These are phyloP conservation scores for Andrena hattorfiana DNA, from an alignment of 2,888 invertebrate species.

Conservation along the genomic window DNA sequence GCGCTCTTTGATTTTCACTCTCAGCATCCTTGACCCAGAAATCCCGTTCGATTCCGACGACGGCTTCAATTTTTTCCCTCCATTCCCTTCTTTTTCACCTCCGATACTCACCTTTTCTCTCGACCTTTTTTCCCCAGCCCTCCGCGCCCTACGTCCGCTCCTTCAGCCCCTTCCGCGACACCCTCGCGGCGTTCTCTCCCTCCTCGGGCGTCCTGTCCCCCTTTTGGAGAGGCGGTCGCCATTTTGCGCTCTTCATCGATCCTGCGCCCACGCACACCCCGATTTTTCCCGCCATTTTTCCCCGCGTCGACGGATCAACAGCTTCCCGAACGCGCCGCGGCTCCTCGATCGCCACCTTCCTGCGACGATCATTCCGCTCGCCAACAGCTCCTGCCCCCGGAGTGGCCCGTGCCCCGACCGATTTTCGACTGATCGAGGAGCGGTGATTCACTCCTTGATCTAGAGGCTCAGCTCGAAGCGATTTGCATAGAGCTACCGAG, in stretches of 20 bases:
- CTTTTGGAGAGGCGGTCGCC: slow-evolving; percentile 73
- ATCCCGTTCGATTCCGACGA: slow-evolving; percentile 72
- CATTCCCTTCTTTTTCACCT: slow-evolving; percentile 48
- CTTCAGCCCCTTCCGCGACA: slow-evolving; percentile 60
- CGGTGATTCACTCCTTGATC: slow-evolving; percentile 50
- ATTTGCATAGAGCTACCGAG: slow-evolving; percentile 84
- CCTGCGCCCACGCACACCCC: slow-evolving; percentile 80
- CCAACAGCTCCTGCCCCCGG: neutral
- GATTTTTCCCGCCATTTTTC: slow-evolving; percentile 81
- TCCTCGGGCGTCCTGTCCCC: slow-evolving; percentile 50
- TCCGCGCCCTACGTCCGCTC: slow-evolving; percentile 45
- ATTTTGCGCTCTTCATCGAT: slow-evolving; percentile 83
- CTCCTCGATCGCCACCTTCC: slow-evolving; percentile 15
- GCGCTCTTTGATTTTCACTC: slow-evolving; percentile 75
- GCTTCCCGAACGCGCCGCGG: slow-evolving; percentile 7
- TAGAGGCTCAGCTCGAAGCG: slow-evolving; percentile 73
- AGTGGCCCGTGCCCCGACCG: slow-evolving; percentile 71
- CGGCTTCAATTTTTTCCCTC: slow-evolving; percentile 75
- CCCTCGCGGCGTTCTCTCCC: slow-evolving; percentile 56
- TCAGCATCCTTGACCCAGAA: slow-evolving; percentile 81
- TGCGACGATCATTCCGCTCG: neutral
- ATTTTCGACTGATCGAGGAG: slow-evolving; percentile 73
- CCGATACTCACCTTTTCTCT: slow-evolving; percentile 74
- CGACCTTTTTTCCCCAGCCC: slow-evolving; percentile 39
- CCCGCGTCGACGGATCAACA: neutral